Conservation (phyloP, 2,888 invertebrate species). For the Drosophila tripunctata region DNA sequence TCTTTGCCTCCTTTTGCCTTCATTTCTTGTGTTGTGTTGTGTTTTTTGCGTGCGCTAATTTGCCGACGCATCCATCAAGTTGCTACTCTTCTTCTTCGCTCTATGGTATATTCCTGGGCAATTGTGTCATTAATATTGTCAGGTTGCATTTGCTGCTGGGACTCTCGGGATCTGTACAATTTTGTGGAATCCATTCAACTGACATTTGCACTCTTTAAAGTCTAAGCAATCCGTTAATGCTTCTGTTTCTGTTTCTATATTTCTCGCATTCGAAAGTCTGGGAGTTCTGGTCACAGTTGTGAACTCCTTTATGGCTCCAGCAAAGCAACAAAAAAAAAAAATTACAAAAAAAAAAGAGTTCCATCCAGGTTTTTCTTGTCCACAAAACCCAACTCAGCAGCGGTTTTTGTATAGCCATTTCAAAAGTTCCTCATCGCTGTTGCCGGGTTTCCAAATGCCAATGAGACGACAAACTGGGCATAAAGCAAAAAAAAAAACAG, state of each 20-base stretch:
- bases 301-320: constrained; percentile 22
- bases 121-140: constrained; percentile 61
- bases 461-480: constrained; percentile 32
- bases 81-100: constrained; percentile 14
- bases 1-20: constrained; percentile 8
- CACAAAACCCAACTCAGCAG: constrained; percentile 25
- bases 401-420: constrained; percentile 44
- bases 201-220: constrained; percentile 44
- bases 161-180: too few relatives aligned
- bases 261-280: constrained; percentile 22
- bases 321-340: too few relatives aligned
- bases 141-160: constrained; percentile 46
- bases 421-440: constrained; percentile 41
- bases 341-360: constrained; percentile 41
- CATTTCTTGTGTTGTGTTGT: not conserved
- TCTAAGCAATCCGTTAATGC: constrained; percentile 17
- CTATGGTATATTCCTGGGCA: constrained; percentile 12
- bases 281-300: constrained; percentile 19
- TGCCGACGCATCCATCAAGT: constrained; percentile 76
- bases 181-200: constrained; percentile 43
- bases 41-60: constrained; percentile 70
- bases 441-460: constrained; percentile 74
- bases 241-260: constrained; percentile 15
- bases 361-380: constrained; percentile 40
- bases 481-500: constrained; percentile 33